These are phyloP conservation scores for Sebastiscus albofasciatus DNA, from an alignment of 2,797 vertebrate species.

Conservation along the genomic window DNA sequence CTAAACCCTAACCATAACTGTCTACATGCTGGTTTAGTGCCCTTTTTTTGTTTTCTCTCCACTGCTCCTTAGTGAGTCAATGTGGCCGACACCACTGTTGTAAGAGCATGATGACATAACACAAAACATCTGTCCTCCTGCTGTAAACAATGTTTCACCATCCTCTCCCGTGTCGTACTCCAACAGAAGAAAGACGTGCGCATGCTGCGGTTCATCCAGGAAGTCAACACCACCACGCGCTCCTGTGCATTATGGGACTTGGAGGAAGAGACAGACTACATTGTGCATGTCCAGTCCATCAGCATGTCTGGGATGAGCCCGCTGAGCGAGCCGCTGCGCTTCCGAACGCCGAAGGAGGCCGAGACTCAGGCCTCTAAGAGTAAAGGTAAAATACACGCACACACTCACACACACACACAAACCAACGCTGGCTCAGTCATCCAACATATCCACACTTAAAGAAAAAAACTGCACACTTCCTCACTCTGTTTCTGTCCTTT, in stretches of 20 bases:
- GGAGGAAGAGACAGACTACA: slow-evolving; percentile 96
- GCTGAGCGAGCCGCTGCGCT: slow-evolving; percentile 91
- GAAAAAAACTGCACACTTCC: not conserved
- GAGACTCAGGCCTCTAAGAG: slow-evolving; percentile 93
- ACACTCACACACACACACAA: not conserved
- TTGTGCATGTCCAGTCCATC: slow-evolving; percentile 96
- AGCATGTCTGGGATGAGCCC: slow-evolving; percentile 92
- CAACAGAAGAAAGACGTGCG: slow-evolving; percentile 93
- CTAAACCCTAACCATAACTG: not conserved
- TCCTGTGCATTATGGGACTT: slow-evolving; percentile 97
- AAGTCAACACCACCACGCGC: slow-evolving; percentile 97
- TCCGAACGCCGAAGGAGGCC: slow-evolving; percentile 92
- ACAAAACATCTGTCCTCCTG: not conserved
- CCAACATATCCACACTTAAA: not conserved
- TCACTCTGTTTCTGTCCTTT: slow-evolving; percentile 15
- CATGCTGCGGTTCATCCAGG: slow-evolving; percentile 98
- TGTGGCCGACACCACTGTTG: not conserved
- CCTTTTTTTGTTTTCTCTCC: not conserved
- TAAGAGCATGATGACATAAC: not conserved
- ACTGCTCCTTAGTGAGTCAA: not conserved
- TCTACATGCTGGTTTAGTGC: not conserved
- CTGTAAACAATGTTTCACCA: not conserved
- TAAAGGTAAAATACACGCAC: slow-evolving; percentile 75
- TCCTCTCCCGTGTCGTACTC: not conserved
- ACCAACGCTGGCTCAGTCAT: not conserved